phyloP scores from a whole-genome alignment of 2,113 vertebrate species.

The Gymnorhina tibicen region DNA sequence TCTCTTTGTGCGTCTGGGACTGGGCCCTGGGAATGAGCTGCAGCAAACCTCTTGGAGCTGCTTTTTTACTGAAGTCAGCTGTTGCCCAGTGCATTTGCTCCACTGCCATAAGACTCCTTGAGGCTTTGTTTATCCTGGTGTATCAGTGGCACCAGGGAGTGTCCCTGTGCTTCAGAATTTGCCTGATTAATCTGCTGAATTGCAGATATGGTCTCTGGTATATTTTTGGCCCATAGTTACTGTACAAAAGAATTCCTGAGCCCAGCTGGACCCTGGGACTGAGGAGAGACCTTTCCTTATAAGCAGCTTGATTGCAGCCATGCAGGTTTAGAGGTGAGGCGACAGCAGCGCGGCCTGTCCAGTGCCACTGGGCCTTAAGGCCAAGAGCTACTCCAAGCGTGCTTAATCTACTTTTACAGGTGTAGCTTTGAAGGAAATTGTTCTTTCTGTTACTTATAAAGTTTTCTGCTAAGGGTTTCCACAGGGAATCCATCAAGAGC shows the following conservation, averaged over 20 bases:
- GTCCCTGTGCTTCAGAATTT: not conserved
- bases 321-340: not conserved
- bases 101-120: not conserved
- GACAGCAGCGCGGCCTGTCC: accelerated
- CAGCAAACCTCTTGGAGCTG: not conserved
- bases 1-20: not conserved
- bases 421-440: not conserved
- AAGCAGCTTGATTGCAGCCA: not conserved
- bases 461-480: not conserved
- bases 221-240: not conserved
- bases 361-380: not conserved
- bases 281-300: not conserved
- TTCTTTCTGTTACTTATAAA: not conserved
- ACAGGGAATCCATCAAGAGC: not conserved
- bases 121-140: not conserved
- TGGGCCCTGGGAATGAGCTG: not conserved
- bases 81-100: not conserved
- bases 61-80: not conserved
- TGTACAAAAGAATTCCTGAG: not conserved
- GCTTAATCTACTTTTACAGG: not conserved
- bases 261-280: not conserved
- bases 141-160: not conserved
- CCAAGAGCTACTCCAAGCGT: not conserved
- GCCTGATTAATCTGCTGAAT: not conserved
- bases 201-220: not conserved